phyloP scores from a whole-genome alignment of 2,113 vertebrate species.

The Halcyon senegalensis region DNA sequence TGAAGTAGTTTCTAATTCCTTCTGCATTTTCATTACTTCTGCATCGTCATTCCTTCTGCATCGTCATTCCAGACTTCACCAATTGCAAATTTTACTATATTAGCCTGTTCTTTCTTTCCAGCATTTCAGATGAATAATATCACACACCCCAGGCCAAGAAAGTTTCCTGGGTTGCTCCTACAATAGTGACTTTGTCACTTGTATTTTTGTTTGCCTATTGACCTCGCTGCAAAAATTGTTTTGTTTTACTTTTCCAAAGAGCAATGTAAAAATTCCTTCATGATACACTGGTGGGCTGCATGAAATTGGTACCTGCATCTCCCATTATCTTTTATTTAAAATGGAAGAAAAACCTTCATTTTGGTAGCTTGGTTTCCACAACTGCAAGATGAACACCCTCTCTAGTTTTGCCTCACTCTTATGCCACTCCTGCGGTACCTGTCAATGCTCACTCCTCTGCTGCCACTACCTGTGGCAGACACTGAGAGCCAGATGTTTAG shows the following conservation, averaged over 20 bases:
- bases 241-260: neutral
- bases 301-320: neutral
- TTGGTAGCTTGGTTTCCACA: neutral
- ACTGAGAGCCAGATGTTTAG: neutral
- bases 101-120: conserved; percentile 19
- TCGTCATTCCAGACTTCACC: neutral
- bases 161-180: neutral
- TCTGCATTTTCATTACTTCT: neutral
- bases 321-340: neutral
- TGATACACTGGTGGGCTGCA: rapidly evolving
- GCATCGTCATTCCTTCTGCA: neutral
- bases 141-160: neutral
- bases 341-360: neutral
- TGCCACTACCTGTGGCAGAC: neutral
- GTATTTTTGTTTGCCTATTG: neutral
- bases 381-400: neutral
- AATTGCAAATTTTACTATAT: neutral
- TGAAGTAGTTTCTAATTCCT: neutral
- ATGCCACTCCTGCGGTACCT: neutral
- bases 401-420: neutral
- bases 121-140: neutral
- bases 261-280: neutral
- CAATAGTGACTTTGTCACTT: neutral
- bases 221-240: neutral
- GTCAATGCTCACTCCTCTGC: neutral